Evolutionary conservation across 2,888 invertebrate genomes (phyloP).

Genomic region (Meloe dianella): DNA sequence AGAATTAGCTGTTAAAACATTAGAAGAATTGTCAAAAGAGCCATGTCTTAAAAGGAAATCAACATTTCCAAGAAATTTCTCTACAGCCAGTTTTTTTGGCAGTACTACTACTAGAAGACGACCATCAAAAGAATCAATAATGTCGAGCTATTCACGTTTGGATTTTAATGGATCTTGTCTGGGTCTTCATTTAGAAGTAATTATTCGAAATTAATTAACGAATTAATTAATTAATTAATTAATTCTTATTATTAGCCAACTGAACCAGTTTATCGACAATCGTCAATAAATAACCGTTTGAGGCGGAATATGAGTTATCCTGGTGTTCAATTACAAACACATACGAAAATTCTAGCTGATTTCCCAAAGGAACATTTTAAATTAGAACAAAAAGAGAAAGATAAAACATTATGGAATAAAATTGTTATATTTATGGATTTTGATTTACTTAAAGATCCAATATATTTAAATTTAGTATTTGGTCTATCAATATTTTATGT

Average conservation of each 20-base stretch:
- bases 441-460: slow-evolving; percentile 73
- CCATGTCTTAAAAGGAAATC: slow-evolving; percentile 51
- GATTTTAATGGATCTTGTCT: slow-evolving; percentile 78
- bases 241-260: slow-evolving; percentile 26
- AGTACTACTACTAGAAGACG: slow-evolving; percentile 44
- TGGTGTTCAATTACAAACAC: slow-evolving; percentile 52
- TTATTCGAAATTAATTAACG: slow-evolving; percentile 40
- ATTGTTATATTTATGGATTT: slow-evolving; percentile 73
- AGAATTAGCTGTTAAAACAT: slow-evolving; percentile 47
- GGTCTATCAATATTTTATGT: slow-evolving; percentile 77
- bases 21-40: slow-evolving; percentile 53
- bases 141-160: slow-evolving; percentile 75
- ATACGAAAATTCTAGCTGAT: slow-evolving; percentile 49
- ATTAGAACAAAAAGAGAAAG: slow-evolving; percentile 39
- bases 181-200: slow-evolving; percentile 69
- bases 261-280: slow-evolving; percentile 20
- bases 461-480: slow-evolving; percentile 74
- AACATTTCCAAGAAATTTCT: slow-evolving; percentile 58
- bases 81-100: slow-evolving; percentile 54
- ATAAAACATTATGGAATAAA: slow-evolving; percentile 52
- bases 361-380: slow-evolving; percentile 43
- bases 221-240: not conserved
- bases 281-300: slow-evolving; percentile 39
- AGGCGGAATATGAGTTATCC: slow-evolving; percentile 58
- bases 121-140: slow-evolving; percentile 67